Percentiles rank a stretch among this genome's conserved stretches.
phyloP scores from a whole-genome alignment of 2,888 invertebrate genomes.

The Cerceris ruficornis region DNA sequence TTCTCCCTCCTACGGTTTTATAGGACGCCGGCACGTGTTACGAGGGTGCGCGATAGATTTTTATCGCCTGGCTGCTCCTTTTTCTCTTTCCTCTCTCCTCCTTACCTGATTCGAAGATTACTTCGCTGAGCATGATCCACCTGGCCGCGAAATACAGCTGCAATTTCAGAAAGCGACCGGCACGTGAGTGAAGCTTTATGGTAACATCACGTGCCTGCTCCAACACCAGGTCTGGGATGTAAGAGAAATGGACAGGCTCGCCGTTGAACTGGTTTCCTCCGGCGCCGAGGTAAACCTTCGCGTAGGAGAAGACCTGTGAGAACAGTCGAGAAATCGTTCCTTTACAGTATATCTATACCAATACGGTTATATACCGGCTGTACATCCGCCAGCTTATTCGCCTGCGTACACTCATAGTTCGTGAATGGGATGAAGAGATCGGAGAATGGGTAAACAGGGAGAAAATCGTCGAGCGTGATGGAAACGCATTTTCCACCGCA shows the following conservation, averaged over 20 bases:
- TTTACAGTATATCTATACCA: slow-evolving; percentile 8
- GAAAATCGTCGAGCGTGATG: slow-evolving; percentile 35
- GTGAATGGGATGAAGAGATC: slow-evolving; percentile 30
- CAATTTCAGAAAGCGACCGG: slow-evolving; percentile 89
- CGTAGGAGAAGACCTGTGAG: slow-evolving; percentile 89
- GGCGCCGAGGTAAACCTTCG: slow-evolving; percentile 89
- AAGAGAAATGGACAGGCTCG: slow-evolving; percentile 89
- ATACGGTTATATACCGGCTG: background rate
- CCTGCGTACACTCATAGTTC: background rate
- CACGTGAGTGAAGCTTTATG: slow-evolving; percentile 89
- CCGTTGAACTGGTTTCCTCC: slow-evolving; percentile 88
- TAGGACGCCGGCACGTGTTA: background rate
- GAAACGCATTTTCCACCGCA: slow-evolving; percentile 13
- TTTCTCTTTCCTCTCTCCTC: background rate
- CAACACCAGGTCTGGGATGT: slow-evolving; percentile 89
- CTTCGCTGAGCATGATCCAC: slow-evolving; percentile 94
- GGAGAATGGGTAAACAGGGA: slow-evolving; percentile 30
- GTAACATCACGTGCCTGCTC: slow-evolving; percentile 92
- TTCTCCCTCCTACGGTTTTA: background rate
- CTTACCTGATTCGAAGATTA: slow-evolving; percentile 91
- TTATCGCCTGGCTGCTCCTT: slow-evolving; percentile 9
- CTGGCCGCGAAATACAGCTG: slow-evolving; percentile 90
- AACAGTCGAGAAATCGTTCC: background rate
- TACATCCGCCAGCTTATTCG: too few relatives aligned
- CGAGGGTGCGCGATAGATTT: slow-evolving; percentile 12